Conservation (phyloP, 2,113 vertebrate genomes). For the Sus scrofa region DNA sequence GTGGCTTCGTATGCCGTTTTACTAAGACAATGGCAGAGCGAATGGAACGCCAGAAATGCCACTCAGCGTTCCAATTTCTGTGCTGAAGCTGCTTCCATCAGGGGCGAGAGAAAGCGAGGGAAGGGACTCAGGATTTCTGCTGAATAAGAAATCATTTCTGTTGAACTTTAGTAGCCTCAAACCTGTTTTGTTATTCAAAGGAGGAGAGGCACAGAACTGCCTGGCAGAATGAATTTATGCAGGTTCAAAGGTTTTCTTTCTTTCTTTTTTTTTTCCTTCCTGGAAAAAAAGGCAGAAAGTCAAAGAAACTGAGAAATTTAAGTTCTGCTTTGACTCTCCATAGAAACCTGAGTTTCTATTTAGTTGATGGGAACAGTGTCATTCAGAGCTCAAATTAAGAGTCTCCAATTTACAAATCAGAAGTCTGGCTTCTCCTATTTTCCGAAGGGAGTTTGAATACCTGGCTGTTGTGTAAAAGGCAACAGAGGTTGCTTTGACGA, state of each 20-base stretch:
- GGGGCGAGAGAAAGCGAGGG: neutral
- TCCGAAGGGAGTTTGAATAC: neutral
- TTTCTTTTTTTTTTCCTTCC: neutral
- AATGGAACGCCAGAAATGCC: neutral
- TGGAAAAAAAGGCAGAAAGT: constrained; percentile 49
- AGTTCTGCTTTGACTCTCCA: constrained; percentile 55
- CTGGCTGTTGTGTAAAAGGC: neutral
- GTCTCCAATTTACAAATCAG: constrained; percentile 1
- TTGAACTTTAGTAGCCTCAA: constrained; percentile 68
- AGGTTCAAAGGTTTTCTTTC: constrained; percentile 78
- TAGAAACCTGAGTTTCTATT: constrained; percentile 62
- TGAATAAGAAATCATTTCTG: constrained; percentile 69
- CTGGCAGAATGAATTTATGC: constrained; percentile 55
- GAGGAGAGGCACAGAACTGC: constrained; percentile 64
- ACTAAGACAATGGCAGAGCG: constrained; percentile 45
- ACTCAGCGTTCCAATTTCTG: constrained; percentile 22
- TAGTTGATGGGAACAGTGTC: constrained; percentile 26
- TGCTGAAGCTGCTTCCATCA: neutral
- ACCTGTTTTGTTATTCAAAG: constrained; percentile 76
- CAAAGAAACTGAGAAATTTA: constrained; percentile 65
- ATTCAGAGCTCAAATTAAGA: constrained; percentile 48
- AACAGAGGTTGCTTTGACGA: neutral
- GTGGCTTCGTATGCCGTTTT: neutral
- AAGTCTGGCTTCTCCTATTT: neutral
- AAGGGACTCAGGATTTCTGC: constrained; percentile 28